Evolutionary conservation across 2,888 invertebrate species (phyloP).

Genomic region (Microctonus hyperodae): DNA sequence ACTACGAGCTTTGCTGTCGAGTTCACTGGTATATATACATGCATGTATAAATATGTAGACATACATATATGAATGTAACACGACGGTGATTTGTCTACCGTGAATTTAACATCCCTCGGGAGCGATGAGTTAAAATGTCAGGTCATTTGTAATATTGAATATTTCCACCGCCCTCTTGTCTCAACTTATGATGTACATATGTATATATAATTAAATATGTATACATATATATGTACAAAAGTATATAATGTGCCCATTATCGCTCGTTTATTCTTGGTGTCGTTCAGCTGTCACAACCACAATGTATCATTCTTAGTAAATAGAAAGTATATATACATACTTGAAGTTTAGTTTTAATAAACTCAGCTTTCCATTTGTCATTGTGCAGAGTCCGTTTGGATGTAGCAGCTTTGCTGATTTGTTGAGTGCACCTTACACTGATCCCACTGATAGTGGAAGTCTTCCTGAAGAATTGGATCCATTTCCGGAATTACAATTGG

Average conservation of each 20-base stretch:
- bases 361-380: slow-evolving; percentile 13
- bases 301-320: slow-evolving; percentile 25
- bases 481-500: slow-evolving; percentile 72
- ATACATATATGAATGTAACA: too few relatives aligned
- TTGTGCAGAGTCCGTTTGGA: slow-evolving; percentile 76
- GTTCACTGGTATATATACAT: background rate
- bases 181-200: slow-evolving; percentile 3
- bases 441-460: slow-evolving; percentile 70
- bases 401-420: slow-evolving; percentile 80
- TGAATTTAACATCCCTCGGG: slow-evolving; percentile 43
- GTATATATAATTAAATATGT: too few relatives aligned
- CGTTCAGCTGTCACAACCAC: slow-evolving; percentile 22
- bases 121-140: slow-evolving; percentile 57
- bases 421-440: slow-evolving; percentile 77
- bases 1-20: background rate
- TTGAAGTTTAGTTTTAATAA: slow-evolving; percentile 1
- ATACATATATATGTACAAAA: too few relatives aligned
- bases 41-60: too few relatives aligned
- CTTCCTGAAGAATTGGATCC: slow-evolving; percentile 78
- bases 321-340: slow-evolving; percentile 14
- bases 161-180: slow-evolving; percentile 41
- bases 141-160: slow-evolving; percentile 46
- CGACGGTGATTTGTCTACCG: background rate
- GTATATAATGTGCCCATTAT: slow-evolving; percentile 21
- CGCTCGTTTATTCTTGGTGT: slow-evolving; percentile 38